Evolutionary conservation across 1,140 invertebrate genomes (phyloP).

Genomic region (Zaprionus camerounensis): DNA sequence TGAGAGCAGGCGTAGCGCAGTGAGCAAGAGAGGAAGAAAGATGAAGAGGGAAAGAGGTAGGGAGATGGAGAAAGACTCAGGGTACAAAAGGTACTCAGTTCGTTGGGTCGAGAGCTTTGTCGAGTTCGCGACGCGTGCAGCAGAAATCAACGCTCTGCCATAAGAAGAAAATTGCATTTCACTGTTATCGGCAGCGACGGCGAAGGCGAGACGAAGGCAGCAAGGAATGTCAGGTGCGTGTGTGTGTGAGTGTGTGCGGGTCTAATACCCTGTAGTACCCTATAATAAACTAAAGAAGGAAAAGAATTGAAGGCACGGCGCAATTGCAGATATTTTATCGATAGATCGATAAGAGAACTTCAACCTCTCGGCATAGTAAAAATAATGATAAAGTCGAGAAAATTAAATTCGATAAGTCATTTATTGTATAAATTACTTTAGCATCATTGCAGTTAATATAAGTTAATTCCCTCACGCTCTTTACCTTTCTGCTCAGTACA

Average conservation of each 20-base stretch:
- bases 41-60: not conserved
- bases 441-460: too few relatives aligned
- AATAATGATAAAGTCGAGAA: not conserved
- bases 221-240: constrained; percentile 40
- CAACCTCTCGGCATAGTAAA: not conserved
- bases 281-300: too few relatives aligned
- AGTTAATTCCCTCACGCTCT: too few relatives aligned
- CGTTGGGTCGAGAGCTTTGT: constrained; percentile 15
- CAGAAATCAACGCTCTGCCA: constrained; percentile 73
- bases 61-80: not conserved
- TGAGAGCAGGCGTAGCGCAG: constrained; percentile 17
- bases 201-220: not conserved
- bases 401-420: not conserved
- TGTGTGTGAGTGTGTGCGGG: constrained; percentile 4
- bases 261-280: not conserved
- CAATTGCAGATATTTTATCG: too few relatives aligned
- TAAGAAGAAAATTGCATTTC: constrained; percentile 77
- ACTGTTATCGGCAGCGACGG: constrained; percentile 56
- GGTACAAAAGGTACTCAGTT: not conserved
- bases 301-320: not conserved
- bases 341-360: not conserved
- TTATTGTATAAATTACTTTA: too few relatives aligned
- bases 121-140: constrained; percentile 51
- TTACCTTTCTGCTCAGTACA: too few relatives aligned
- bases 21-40: not conserved